Base-by-base conservation (phyloP, 1,140 invertebrate species). In the Drosophila aff. region DNA sequence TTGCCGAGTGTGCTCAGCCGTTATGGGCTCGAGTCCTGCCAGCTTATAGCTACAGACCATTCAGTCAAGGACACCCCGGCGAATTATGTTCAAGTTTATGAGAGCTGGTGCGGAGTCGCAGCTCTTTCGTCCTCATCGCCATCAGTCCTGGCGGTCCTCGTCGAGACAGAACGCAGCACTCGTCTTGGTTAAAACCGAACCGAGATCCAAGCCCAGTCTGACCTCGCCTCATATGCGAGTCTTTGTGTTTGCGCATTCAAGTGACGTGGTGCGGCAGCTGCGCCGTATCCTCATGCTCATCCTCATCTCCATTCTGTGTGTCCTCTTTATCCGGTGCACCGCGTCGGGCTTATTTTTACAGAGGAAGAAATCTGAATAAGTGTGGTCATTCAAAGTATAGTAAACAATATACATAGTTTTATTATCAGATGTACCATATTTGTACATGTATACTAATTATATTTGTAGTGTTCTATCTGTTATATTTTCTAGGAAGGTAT, bases 181-280 rank as follows among this genome's bases (percentile, higher is more conserved):
- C 64, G 26, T 31, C 55, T 44, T 44, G 23, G 33, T 66, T 38
- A 49, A 49, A 43, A 59, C 69, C 31, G 52, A 21, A 16, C 53
- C 53, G 16, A 72, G 31, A 49, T 63, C 65, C 40, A 31, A 44
- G 43, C 59, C 74, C 61, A 49, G 64, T 55, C 63, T 50, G 52
- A 62, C 49, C 46, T 64, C 64, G 57, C 43, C 77, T 81, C 84
- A 89, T 83, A 78, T 87, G 84, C 80, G 53, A 89, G 62, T 83
- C 83, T 87, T 89, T 87, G 83, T 87, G 84, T 87, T 87, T 87
- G 84, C 68, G 84, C 81, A 87, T 87, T 87, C 84, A 89, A 87
- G 84, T 83, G 83, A 63, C 75, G 82, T 85, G 68, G 57, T 47
- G 71, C 76, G 69, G 62, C 81, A 71, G 65, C 77, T 73, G 60